Base-by-base conservation (phyloP, 2,797 vertebrate genomes). In the Dermochelys coriacea region DNA sequence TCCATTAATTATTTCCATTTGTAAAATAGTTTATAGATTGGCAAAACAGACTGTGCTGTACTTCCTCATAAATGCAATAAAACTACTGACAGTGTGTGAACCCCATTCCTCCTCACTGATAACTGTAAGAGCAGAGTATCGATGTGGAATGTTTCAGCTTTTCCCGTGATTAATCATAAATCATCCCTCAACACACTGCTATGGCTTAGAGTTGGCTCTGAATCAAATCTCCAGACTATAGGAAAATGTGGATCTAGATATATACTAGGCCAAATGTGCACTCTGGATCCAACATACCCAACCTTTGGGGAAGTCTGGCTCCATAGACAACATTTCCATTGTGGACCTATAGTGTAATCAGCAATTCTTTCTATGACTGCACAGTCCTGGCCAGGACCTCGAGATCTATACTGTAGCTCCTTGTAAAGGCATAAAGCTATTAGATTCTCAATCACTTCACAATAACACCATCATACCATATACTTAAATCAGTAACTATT, bases 61-160 rank as follows among this genome's bases (percentile, higher is more conserved):
- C 74, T 88, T 68, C 68, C 47, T 81, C 55, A 91, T 47, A 90
- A 96, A 91, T 27, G 37, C 68, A 80, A 86, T n/a, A 51, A 55
- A 91, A 94, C 57, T 82, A 77, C 57, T 83, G 77, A 89, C 19
- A 74, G 7, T n/a, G 89, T 23, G 10, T 71, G 37, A 71, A 25
- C 37, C 34, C 57, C 0, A 0, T 41, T 64, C 5, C 34, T 84
- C 77, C 50, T 51, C 2, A 5, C 0, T 14, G 27, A 89, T 86
- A 82, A 89, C 41, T 86, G 29, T 51, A 81, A 80, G 2, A 89
- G 15, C 4, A 31, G 5, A 80, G 21, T 80, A 82, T 34, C 64
- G 16, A 91, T 16, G 6, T 47, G 12, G 25, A 25, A 25, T 84
- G 34, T 34, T 93, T 85, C 86, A 77, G 49, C 61, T 90, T 85